Evolutionary conservation across 2,888 invertebrate genomes (phyloP), one percentile per base, ranked within the genome.

Genomic region (Tillus elongatus): DNA sequence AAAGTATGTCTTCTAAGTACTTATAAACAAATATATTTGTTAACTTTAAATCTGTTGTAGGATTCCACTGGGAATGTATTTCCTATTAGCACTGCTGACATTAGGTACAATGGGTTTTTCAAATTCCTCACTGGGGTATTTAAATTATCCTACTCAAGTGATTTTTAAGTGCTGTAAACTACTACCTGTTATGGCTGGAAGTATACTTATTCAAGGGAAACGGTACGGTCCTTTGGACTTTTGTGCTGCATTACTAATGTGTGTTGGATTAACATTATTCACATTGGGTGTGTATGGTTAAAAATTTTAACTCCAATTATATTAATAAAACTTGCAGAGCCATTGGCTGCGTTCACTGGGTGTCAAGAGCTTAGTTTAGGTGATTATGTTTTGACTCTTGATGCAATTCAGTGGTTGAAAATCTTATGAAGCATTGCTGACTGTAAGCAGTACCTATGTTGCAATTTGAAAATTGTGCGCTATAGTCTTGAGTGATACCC

Each of bases 141-240:
- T 97, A 8, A 97, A 96, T 65, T 97, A 95, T 64, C 95, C 96
- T 0, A 96, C 95, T 0, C 92, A 93, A 71, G 82, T 96, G 28
- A 95, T 96, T 53, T 97, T 97, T 61, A 96, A 96, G 64, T 93
- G 93, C 61, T 97, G 96, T 64, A 97, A 97, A 63, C 72, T 96
- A 0, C 90, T 96, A 52, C 96, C 96, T 0, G 96, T 96, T 0
- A 76, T 97, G 61, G 77, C 92, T 43, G 96, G 96, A 13, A 90
- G 93, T 49, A 87, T 95, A 47, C 58, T 96, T 33, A 93, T 96
- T 54, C 82, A 95, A 68, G 82, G 84, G 38, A 93, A 93, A 67
- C 75, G 75, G 49, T 92, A 92, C 63, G 82, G 82, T 1, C 70
- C 78, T 11, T 58, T 91, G 42, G 93, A 95, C 63, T 85, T 92